Conservation (phyloP, 2,113 vertebrate genomes). For the Eira barbara region DNA sequence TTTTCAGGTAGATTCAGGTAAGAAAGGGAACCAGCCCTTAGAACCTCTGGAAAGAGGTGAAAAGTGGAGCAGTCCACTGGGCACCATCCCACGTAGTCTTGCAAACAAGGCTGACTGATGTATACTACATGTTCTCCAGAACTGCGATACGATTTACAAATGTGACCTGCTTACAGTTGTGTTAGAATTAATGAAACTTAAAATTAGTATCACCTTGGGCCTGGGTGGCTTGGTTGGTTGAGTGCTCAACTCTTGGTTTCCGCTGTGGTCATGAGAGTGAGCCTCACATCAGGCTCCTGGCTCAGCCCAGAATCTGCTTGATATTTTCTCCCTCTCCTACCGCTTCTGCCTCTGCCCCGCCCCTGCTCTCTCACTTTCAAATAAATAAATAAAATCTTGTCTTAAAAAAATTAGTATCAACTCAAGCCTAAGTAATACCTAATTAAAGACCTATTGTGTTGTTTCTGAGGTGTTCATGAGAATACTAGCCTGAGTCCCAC, state of each 20-base stretch:
- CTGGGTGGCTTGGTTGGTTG: not conserved
- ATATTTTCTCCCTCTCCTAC: not conserved
- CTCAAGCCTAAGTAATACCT: not conserved
- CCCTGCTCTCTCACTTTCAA: not conserved
- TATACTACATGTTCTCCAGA: not conserved
- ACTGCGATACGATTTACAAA: not conserved
- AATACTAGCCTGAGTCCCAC: not conserved
- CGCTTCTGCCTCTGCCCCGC: not conserved
- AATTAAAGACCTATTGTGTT: not conserved
- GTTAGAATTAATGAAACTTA: not conserved
- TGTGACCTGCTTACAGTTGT: not conserved
- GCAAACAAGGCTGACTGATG: not conserved
- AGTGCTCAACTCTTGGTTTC: not conserved
- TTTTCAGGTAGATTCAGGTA: not conserved
- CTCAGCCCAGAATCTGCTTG: not conserved
- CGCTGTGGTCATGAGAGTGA: not conserved
- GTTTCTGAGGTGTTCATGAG: not conserved
- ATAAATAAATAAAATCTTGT: not conserved
- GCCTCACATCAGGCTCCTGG: not conserved
- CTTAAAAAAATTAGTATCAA: not conserved
- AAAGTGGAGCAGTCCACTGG: not conserved
- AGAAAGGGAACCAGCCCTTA: not conserved
- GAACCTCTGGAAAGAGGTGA: not conserved
- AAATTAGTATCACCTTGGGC: not conserved
- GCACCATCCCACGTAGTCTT: not conserved